These are phyloP conservation scores for Chloroceryle inda DNA, from an alignment of 2,797 vertebrate genomes.

Conservation along the genomic window DNA sequence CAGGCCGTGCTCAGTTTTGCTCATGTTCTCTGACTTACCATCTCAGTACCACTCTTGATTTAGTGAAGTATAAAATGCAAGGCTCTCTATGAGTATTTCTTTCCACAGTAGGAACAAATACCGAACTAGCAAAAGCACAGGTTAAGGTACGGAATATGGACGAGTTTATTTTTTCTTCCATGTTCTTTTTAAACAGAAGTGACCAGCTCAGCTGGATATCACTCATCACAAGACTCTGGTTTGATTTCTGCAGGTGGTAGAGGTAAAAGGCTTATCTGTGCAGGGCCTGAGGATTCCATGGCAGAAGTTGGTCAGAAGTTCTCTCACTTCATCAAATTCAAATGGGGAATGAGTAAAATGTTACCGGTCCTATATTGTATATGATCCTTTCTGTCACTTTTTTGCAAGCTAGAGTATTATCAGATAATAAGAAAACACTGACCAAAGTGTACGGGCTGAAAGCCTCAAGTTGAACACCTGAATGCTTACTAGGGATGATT, in stretches of 20 bases:
- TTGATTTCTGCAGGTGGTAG: constrained; percentile 50
- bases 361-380: neutral
- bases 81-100: constrained; percentile 45
- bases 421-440: neutral
- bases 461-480: neutral
- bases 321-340: constrained; percentile 10
- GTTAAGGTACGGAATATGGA: neutral
- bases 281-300: neutral
- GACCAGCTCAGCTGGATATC: neutral
- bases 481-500: neutral
- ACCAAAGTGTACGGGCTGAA: neutral
- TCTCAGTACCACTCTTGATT: constrained; percentile 31
- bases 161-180: neutral
- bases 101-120: constrained; percentile 4
- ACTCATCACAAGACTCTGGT: neutral
- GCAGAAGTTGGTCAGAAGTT: constrained; percentile 29
- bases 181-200: constrained; percentile 33
- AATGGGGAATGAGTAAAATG: neutral
- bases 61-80: neutral
- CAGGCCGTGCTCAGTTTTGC: constrained; percentile 15
- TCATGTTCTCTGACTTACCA: neutral
- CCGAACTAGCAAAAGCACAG: neutral
- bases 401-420: neutral
- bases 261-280: constrained; percentile 1
- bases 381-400: neutral